A percentile compares a stretch with the other conserved stretches of the same genome.
Evolutionary conservation across 92 coral and sea anemone genomes (phyloP).

Genomic region (Scolanthus callimorphus): DNA sequence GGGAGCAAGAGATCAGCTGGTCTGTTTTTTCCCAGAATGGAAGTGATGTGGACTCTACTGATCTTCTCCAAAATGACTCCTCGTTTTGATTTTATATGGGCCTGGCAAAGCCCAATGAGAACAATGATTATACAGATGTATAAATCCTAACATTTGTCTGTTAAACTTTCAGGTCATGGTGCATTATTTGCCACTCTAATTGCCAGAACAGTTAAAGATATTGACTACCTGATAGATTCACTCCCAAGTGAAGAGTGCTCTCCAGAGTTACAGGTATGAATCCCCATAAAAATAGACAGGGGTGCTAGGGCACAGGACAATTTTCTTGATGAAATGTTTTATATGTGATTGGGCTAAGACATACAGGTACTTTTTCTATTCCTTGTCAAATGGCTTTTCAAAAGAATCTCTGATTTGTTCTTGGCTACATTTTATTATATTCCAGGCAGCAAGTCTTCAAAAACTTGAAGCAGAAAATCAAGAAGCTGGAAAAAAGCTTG

Average conservation of each 20-base stretch:
- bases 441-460: constrained; percentile 90
- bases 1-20: too few relatives aligned
- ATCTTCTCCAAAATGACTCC: too few relatives aligned
- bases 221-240: constrained; percentile 85
- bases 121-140: too few relatives aligned
- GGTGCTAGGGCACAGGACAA: too few relatives aligned
- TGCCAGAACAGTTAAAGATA: constrained; percentile 92
- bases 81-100: too few relatives aligned
- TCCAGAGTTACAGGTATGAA: constrained; percentile 78
- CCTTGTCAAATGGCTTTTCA: neutral
- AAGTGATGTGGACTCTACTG: too few relatives aligned
- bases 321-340: too few relatives aligned
- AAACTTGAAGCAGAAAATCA: constrained; percentile 87
- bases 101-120: too few relatives aligned
- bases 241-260: constrained; percentile 97
- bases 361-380: neutral
- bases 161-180: constrained; percentile 83
- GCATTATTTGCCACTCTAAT: constrained; percentile 93
- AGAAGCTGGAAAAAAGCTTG: constrained; percentile 89
- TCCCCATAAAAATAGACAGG: too few relatives aligned
- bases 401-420: neutral
- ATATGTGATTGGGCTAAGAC: too few relatives aligned
- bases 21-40: too few relatives aligned
- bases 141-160: too few relatives aligned
- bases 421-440: neutral